Conservation (phyloP, 2,888 invertebrate species). For the Liopterus haemorrhoidalis region DNA sequence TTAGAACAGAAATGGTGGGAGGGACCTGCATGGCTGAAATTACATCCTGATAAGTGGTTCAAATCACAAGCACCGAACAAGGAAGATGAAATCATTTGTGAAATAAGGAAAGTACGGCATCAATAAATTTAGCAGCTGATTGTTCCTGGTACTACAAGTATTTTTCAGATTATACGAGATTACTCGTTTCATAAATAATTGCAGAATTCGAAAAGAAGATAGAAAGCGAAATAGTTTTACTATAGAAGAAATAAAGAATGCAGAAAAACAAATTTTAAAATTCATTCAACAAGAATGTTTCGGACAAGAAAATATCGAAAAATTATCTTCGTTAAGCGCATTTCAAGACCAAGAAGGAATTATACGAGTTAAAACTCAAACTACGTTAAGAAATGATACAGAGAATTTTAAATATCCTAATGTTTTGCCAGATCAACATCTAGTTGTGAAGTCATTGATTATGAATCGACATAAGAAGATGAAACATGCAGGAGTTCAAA, state of each 20-base stretch:
- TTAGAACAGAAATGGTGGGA: conserved; percentile 35
- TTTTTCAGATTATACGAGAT: conserved; percentile 30
- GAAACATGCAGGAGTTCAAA: conserved; percentile 21
- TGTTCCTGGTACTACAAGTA: conserved; percentile 5
- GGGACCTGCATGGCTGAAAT: conserved; percentile 35
- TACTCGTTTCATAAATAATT: conserved; percentile 8
- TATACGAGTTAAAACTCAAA: conserved; percentile 27
- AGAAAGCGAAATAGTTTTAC: neutral
- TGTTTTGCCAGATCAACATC: conserved; percentile 31
- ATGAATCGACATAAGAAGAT: conserved; percentile 12
- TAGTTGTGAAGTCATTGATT: conserved; percentile 28
- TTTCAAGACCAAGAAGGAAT: conserved; percentile 26
- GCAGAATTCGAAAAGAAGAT: neutral
- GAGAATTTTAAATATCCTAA: conserved; percentile 32
- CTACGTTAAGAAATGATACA: conserved; percentile 26
- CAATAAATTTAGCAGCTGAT: conserved; percentile 4
- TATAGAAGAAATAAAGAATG: conserved; percentile 4
- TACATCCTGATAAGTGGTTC: conserved; percentile 30
- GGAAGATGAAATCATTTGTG: conserved; percentile 16
- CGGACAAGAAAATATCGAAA: conserved; percentile 12
- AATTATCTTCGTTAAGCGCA: conserved; percentile 12
- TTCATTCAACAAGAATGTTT: conserved; percentile 18
- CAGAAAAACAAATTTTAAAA: conserved; percentile 5
- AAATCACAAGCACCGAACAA: neutral
- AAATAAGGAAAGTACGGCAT: conserved; percentile 10